A percentile compares a stretch with the other conserved stretches of the same genome.
phyloP scores from a whole-genome alignment of 2,797 vertebrate species.

The Serranus cabrilla region DNA sequence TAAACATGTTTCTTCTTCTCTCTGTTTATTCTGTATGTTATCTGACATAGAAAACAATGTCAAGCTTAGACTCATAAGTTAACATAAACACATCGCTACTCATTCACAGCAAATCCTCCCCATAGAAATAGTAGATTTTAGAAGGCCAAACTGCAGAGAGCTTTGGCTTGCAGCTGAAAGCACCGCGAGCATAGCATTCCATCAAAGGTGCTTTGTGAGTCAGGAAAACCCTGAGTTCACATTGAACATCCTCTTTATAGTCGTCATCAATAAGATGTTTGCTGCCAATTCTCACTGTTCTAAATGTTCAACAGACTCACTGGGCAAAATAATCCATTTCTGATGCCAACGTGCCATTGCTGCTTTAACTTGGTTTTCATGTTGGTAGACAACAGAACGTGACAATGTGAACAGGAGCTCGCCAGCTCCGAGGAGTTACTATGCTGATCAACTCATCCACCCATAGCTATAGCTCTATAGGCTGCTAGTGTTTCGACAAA shows the following conservation, averaged over 20 bases:
- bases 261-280: constrained; percentile 35
- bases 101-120: constrained; percentile 3
- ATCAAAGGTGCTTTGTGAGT: constrained; percentile 43
- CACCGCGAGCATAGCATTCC: neutral
- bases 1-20: neutral
- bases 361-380: constrained; percentile 9
- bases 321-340: constrained; percentile 25
- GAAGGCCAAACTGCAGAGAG: constrained; percentile 15
- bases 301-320: constrained; percentile 37
- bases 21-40: neutral
- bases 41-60: neutral
- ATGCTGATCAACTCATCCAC: neutral
- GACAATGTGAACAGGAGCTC: constrained; percentile 7
- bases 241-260: constrained; percentile 41
- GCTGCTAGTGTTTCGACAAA: neutral
- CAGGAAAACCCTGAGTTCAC: constrained; percentile 45
- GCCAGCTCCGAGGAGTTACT: neutral
- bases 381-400: constrained; percentile 20
- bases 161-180: constrained; percentile 8
- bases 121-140: neutral
- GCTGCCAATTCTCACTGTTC: constrained; percentile 48
- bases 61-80: neutral
- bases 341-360: constrained; percentile 42
- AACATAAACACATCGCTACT: neutral
- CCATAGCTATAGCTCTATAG: too few relatives aligned